Percentiles rank a stretch among this genome's conserved stretches.
Evolutionary conservation across 2,113 vertebrate species (phyloP).

Genomic region (Aepyceros melampus): DNA sequence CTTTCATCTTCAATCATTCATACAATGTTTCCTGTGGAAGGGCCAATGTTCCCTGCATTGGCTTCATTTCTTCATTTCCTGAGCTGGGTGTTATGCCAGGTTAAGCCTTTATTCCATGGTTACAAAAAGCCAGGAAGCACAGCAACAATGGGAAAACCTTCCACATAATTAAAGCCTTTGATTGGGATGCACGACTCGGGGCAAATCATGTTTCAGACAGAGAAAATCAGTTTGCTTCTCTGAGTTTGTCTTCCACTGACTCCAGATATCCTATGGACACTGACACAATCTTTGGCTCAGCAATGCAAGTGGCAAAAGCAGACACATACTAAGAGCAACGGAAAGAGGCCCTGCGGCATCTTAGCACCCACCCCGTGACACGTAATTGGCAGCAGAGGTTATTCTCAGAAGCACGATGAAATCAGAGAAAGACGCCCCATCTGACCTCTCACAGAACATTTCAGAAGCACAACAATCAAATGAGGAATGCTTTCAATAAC

Average conservation of each 20-base stretch:
- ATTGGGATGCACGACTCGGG: background rate
- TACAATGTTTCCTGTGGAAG: rapidly evolving
- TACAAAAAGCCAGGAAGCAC: background rate
- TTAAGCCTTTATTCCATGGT: background rate
- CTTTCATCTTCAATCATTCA: background rate
- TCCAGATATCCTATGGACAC: background rate
- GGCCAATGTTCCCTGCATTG: rapidly evolving
- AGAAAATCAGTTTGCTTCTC: background rate
- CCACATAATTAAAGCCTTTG: background rate
- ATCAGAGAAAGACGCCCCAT: constrained; percentile 29
- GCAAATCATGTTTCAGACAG: background rate
- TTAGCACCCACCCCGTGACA: background rate
- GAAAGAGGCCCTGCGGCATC: background rate
- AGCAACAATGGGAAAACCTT: background rate
- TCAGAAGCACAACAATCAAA: constrained; percentile 59
- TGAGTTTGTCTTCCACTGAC: background rate
- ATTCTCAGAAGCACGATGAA: background rate
- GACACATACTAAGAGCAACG: background rate
- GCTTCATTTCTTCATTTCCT: background rate
- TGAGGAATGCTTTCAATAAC: constrained; percentile 65
- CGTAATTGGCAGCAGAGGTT: constrained; percentile 14
- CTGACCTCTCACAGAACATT: constrained; percentile 43
- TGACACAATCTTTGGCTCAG: background rate
- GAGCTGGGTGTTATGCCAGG: background rate
- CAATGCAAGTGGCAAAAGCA: background rate